A percentile compares a stretch with the other conserved stretches of the same genome.
Conservation (phyloP, 2,113 vertebrate species). For the Urocitellus parryii region DNA sequence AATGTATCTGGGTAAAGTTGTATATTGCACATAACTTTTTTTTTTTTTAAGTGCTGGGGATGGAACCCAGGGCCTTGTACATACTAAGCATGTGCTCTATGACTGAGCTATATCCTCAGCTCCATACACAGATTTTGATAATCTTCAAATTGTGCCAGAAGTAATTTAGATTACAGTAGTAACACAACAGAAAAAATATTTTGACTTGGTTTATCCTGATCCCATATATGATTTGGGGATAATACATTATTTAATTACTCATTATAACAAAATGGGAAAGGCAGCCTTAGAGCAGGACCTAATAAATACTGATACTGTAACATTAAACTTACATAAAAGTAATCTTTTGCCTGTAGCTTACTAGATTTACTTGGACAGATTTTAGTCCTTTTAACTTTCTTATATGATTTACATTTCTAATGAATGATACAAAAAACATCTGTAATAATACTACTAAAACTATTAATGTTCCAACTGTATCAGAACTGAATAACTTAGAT, state of each 20-base stretch:
- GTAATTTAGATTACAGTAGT: background rate
- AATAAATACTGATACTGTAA: background rate
- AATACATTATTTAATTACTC: background rate
- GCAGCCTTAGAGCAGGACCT: background rate
- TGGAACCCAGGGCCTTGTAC: no score
- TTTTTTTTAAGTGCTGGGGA: no score
- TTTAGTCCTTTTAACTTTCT: conserved; percentile 47
- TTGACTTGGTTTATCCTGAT: conserved; percentile 14
- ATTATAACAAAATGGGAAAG: background rate
- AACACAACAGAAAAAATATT: background rate
- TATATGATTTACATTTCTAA: background rate
- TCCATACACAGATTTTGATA: background rate
- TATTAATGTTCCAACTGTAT: background rate
- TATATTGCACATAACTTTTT: background rate
- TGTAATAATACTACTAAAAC: conserved; percentile 11
- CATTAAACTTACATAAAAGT: background rate
- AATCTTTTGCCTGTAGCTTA: background rate
- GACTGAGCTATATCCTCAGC: no score
- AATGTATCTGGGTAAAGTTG: background rate
- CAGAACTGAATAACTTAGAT: background rate
- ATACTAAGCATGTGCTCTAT: no score
- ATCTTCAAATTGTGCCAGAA: background rate
- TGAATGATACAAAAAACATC: background rate
- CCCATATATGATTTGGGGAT: background rate
- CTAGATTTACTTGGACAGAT: background rate